Evolutionary conservation across 2,797 vertebrate species (phyloP).

Genomic region (Protosalanx chinensis): DNA sequence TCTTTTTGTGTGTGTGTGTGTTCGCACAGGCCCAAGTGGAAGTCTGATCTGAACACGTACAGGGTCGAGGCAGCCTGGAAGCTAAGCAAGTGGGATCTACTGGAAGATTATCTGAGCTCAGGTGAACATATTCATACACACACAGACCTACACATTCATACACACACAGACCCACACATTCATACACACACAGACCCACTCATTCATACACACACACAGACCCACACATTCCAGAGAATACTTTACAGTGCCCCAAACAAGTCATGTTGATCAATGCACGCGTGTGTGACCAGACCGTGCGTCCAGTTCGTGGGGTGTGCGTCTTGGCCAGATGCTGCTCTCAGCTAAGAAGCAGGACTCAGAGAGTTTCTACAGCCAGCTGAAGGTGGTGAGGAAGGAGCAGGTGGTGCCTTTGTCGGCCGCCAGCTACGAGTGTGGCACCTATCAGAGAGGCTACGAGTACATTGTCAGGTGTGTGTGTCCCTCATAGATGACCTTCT

Average conservation of each 20-base stretch:
- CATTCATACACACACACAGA: no score
- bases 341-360: conserved; percentile 86
- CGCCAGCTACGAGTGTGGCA: conserved; percentile 97
- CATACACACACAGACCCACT: no score
- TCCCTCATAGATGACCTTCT: no score
- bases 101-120: conserved; percentile 91
- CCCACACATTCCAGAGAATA: no score
- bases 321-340: conserved; percentile 87
- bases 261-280: neutral
- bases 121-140: conserved; percentile 63
- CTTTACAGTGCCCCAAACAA: no score
- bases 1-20: neutral
- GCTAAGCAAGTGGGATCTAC: conserved; percentile 90
- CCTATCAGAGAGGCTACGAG: conserved; percentile 97
- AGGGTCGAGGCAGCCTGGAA: conserved; percentile 98
- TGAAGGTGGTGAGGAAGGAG: conserved; percentile 90
- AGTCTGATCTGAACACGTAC: conserved; percentile 91
- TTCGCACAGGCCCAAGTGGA: conserved; percentile 85
- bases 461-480: conserved; percentile 87
- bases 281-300: conserved; percentile 74
- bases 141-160: neutral
- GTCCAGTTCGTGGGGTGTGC: conserved; percentile 89
- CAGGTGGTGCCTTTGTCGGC: conserved; percentile 96
- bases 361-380: conserved; percentile 79
- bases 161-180: no score